Evolutionary conservation across 2,888 invertebrate genomes (phyloP), one percentile per base, ranked within the genome.

Genomic region (Temnothorax rugatulus): DNA sequence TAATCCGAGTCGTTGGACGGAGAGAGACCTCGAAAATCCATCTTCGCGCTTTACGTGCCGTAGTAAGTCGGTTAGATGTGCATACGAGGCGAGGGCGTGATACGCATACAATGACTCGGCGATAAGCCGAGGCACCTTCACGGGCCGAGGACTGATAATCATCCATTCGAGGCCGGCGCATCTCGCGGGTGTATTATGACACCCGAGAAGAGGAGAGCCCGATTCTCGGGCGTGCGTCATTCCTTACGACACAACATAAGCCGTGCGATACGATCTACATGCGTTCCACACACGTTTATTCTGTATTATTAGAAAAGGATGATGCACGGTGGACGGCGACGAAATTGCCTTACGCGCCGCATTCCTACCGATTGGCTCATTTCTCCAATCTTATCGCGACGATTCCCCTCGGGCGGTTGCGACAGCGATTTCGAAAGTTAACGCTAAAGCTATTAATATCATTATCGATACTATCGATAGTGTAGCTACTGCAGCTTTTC

Each of bases 351-450:
- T 84, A 87, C 85, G 84, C 71, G 79, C 85, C 87, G 87, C 92
- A 93, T 92, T 91, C 91, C 92, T 89, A 84, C 88, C 86, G 84
- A 86, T 83, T 89, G 84, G 85, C 85, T 92, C 91, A 91, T 47
- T 41, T 61, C 73, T 59, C 38, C 44, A 64, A 77, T 84, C 90
- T 84, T 86, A 87, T 90, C 90, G 77, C 76, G 74, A 81, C 76
- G 83, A 84, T 86, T 85, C 81, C 34, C 73, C 68, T 76, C 44
- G 74, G 29, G 79, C 86, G 38, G 15, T 47, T 44, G 69, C 61
- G 66, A 83, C 82, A 61, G n/a, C 68, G 63, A 34, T 83, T 84
- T 84, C 61, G 61, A 50, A 68, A 52, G 66, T 88, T 84, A 87
- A 54, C 52, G 21, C 9, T 54, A 84, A 75, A 18, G n/a, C 34